Base-by-base conservation (phyloP, 2,888 invertebrate species). In the Amphiduros pacificus region DNA sequence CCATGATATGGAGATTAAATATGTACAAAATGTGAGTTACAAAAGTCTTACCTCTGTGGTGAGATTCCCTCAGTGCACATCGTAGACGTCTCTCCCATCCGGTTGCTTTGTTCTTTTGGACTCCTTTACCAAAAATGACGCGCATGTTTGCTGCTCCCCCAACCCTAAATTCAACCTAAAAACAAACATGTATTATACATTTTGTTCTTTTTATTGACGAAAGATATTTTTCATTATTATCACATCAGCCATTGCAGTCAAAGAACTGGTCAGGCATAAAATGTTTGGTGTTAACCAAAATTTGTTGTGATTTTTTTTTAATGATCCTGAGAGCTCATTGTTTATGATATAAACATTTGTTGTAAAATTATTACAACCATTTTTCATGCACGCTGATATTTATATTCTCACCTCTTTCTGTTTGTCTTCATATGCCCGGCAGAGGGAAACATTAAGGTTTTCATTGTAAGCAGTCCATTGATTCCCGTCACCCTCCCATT, bases 61-160 rank as follows among this genome's bases (percentile, higher is more conserved):
- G n/a, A n/a, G n/a, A n/a, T n/a, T n/a, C n/a, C n/a, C n/a, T n/a
- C n/a, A n/a, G n/a, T n/a, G n/a, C n/a, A n/a, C 55, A 55, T 24
- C 66, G 26, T 14, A 66, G 17, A 9, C 66, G 31, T 55, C 77
- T 70, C 63, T 77, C 74, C 74, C 73, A 79, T 4, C 78, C 77
- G 1, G 78, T 77, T 59, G 72, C 73, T 61, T 74, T 78, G 62
- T 77, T 79, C 61, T 78, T 79, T 70, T 79, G 78, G 9, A 74
- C 70, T 70, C 73, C 74, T 55, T 71, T 72, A 14, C 73, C 73
- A 62, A 79, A 70, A 27, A 67, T 64, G 3, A 79, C 68, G 27
- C 67, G 50, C 64, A 79, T 65, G 29, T 69, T 70, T 0, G 68
- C 67, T 6, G 70, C 70, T 5, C 68, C 69, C 44, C 64, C 66